Evolutionary conservation across 2,888 invertebrate genomes (phyloP).

Genomic region (Volucella bombylans): DNA sequence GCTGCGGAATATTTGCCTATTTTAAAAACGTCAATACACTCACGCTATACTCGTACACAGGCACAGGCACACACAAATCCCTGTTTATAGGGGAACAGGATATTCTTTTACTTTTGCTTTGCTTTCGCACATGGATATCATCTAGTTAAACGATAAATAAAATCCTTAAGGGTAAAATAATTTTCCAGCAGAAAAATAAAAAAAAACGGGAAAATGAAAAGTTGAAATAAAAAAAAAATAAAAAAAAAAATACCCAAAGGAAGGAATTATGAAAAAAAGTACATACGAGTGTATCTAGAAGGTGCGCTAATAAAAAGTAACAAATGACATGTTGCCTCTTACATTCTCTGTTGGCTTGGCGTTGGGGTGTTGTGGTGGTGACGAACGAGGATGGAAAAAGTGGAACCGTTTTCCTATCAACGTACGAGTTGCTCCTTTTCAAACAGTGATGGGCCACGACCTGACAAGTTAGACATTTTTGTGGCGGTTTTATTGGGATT

Average conservation of each 20-base stretch:
- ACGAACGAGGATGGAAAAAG: neutral
- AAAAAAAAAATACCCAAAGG: neutral
- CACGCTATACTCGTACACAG: neutral
- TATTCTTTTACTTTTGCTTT: neutral
- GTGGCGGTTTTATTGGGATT: conserved; percentile 1
- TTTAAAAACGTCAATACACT: conserved; percentile 3
- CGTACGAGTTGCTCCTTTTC: too few species aligned
- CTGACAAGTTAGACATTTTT: neutral
- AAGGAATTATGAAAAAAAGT: too few species aligned
- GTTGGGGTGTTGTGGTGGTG: neutral
- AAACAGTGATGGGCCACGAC: too few species aligned
- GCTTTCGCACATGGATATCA: conserved; percentile 43
- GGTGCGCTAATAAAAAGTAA: conserved; percentile 50
- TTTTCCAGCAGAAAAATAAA: neutral
- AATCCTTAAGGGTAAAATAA: conserved; percentile 45
- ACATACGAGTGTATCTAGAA: neutral
- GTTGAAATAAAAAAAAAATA: neutral
- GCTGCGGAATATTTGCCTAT: neutral
- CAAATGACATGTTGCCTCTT: conserved; percentile 43
- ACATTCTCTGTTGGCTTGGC: neutral
- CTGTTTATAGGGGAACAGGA: conserved; percentile 12
- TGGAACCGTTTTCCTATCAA: too few species aligned
- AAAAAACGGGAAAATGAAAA: too few species aligned
- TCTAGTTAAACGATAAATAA: conserved; percentile 51
- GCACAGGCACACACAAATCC: neutral